Conservation (phyloP, 2,888 invertebrate genomes). For the Punctoribates punctum region DNA sequence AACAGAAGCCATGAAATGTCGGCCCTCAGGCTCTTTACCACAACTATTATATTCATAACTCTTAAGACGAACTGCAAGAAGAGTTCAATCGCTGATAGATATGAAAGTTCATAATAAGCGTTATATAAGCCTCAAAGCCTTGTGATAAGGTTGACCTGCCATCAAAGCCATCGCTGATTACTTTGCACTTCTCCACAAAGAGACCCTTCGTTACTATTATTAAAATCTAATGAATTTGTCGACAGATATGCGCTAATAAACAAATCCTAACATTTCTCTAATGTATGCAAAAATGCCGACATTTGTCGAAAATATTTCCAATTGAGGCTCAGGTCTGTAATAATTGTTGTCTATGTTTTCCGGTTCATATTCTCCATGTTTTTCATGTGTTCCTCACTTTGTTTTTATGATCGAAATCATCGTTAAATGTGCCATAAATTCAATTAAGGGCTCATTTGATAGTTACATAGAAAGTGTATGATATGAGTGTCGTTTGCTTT, state of each 20-base stretch:
- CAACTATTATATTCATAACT: not conserved
- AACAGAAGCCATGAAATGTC: constrained; percentile 1
- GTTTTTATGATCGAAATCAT: not conserved
- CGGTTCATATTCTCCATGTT: not conserved
- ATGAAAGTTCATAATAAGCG: not conserved
- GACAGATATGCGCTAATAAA: constrained; percentile 2
- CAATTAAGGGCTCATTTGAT: not conserved
- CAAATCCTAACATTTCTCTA: not conserved
- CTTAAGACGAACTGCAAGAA: not conserved
- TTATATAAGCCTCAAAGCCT: not conserved
- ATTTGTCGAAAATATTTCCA: not conserved
- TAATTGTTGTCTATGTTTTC: too few relatives aligned
- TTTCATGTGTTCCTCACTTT: not conserved
- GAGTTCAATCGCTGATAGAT: constrained; percentile 10
- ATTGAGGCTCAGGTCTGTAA: too few relatives aligned
- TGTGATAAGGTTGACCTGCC: constrained; percentile 4
- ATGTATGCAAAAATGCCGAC: not conserved
- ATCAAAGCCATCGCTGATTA: constrained; percentile 2
- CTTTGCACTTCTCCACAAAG: not conserved
- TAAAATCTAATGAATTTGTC: not conserved
- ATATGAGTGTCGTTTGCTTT: not conserved
- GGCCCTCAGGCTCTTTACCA: constrained; percentile 9
- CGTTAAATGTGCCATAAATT: not conserved
- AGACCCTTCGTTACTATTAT: not conserved
- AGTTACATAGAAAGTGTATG: not conserved